Percentiles rank a stretch among this genome's conserved stretches.
These are phyloP conservation scores for Ctenopoma kingsleyae DNA, from an alignment of 2,797 vertebrate species.

Conservation along the genomic window DNA sequence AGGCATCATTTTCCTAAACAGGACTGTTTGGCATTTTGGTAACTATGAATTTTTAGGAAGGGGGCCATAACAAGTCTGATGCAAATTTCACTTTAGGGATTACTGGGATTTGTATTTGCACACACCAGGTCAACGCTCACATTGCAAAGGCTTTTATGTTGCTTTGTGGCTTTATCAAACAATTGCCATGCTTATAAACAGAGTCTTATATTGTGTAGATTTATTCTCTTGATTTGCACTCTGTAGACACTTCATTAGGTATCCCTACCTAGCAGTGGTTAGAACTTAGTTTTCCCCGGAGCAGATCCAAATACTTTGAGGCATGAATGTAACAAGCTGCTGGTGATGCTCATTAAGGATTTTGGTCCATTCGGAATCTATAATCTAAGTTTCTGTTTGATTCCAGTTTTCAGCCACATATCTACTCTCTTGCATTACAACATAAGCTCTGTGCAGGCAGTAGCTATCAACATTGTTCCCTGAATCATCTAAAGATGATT, in stretches of 20 bases:
- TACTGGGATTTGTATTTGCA: conserved; percentile 45
- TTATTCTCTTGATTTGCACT: conserved; percentile 29
- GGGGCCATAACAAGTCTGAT: conserved; percentile 29
- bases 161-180: conserved; percentile 27
- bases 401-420: not conserved
- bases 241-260: conserved; percentile 29
- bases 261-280: not conserved
- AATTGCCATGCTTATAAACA: conserved; percentile 6
- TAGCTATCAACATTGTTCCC: conserved; percentile 1
- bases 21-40: conserved; percentile 13
- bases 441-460: not conserved
- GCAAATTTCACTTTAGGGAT: conserved; percentile 48
- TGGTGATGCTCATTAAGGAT: not conserved
- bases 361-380: not conserved
- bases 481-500: conserved; percentile 14
- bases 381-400: not conserved
- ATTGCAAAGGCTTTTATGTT: conserved; percentile 24
- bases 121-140: conserved; percentile 55
- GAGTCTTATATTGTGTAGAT: not conserved
- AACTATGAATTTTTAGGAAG: conserved; percentile 2
- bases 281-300: not conserved
- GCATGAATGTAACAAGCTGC: not conserved
- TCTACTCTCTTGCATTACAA: not conserved
- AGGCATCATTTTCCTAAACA: not conserved
- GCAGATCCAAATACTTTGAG: not conserved